Evolutionary conservation across 2,113 vertebrate species (phyloP), one percentile per base, ranked within the genome.

Genomic region (Carollia perspicillata): DNA sequence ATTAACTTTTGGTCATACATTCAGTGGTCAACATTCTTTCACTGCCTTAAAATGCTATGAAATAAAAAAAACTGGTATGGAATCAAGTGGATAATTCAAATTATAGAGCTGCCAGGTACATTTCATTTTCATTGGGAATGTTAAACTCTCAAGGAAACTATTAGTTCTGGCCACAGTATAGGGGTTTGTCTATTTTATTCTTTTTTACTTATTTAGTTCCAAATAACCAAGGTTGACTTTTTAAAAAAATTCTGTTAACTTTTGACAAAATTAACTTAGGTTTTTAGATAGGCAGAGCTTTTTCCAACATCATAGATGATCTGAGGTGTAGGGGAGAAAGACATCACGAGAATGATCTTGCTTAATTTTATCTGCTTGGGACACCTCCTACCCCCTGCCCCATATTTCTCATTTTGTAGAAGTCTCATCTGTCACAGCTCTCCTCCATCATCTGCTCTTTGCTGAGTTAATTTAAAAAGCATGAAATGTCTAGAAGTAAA

Each of bases 1-100:
- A 95, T 96, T 93, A 95, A 92, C 74, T 98, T 97, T 96, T 93
- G 89, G 74, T 89, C 95, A 3, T 96, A 97, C 88, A 97, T 98
- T 97, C 95, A 95, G 83, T 75, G 86, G 71, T 93, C 93, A 81
- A 94, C 95, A 69, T 90, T 55, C 85, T 93, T 71, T 88, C 37
- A 80, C 44, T 16, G 22, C 58, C 89, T 79, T 75, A 87, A 72
- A 93, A 93, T 79, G 68, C 37, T 83, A 44, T 66, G 69, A 91
- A 96, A 65, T 95, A 88, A 90, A 74, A 93, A 63, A 89, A 89
- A 28, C 26, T 92, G 26, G 9, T 51, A 44, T 72, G 77, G 28
- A 87, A 87, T 72, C 86, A 93, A 92, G 8, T 22, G 44, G 26
- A 44, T 17, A 2, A 66, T 55, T 89, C 37, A 93, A 95, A 55